Evolutionary conservation across 1,140 invertebrate genomes (phyloP).

Genomic region (Pachypeltis micranthus): DNA sequence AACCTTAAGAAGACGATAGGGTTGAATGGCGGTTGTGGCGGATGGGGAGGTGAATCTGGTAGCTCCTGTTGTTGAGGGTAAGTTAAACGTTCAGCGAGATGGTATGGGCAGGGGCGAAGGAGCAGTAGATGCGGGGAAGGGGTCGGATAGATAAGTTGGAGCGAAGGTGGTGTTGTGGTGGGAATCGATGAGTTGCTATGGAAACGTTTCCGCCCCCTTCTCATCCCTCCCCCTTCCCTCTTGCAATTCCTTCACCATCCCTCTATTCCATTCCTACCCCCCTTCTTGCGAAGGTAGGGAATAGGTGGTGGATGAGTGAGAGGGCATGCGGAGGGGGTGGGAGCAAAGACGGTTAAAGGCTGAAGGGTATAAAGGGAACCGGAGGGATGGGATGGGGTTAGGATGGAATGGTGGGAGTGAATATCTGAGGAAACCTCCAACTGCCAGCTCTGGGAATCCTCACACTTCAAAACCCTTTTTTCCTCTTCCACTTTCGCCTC

Average conservation of each 20-base stretch:
- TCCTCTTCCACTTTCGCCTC: neutral
- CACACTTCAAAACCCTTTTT: neutral
- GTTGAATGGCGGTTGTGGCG: too few species aligned
- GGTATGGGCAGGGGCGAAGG: neutral
- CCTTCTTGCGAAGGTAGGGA: too few species aligned
- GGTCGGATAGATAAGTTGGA: constrained; percentile 6
- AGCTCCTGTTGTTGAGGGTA: neutral
- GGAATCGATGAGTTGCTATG: constrained; percentile 21
- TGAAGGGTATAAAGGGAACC: too few species aligned
- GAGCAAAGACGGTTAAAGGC: too few species aligned
- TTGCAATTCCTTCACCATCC: too few species aligned
- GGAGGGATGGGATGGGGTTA: too few species aligned
- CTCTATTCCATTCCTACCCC: too few species aligned
- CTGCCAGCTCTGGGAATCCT: neutral
- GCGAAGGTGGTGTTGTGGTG: neutral
- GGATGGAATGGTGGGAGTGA: too few species aligned
- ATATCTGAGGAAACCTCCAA: constrained; percentile 24
- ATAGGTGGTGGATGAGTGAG: too few species aligned
- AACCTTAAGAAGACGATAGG: neutral
- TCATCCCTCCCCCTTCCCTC: constrained; percentile 15
- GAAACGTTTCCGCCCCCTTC: constrained; percentile 26
- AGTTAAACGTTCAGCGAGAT: neutral
- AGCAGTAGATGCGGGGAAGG: neutral
- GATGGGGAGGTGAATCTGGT: neutral
- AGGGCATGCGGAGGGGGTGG: too few species aligned